Conservation (phyloP, 2,797 vertebrate species). For the Gymnoscopelus braueri region DNA sequence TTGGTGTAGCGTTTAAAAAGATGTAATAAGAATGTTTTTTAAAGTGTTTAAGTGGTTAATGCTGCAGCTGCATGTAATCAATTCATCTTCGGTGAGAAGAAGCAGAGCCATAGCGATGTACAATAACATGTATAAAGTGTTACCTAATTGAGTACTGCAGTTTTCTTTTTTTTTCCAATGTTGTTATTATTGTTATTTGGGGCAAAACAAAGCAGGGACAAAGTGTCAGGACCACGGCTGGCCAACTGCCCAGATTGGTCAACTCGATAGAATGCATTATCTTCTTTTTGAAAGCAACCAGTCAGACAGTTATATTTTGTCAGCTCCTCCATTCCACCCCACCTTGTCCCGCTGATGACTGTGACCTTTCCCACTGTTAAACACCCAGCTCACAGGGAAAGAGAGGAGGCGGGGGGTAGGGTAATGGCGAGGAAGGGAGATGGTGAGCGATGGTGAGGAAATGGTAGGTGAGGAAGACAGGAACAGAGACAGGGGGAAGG, state of each 20-base stretch:
- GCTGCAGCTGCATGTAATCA: no score
- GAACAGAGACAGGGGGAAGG: constrained; percentile 7
- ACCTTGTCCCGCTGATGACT: constrained; percentile 68
- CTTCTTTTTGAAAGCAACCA: neutral
- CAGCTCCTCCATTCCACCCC: constrained; percentile 65
- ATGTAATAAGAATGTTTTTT: no score
- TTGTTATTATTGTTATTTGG: no score
- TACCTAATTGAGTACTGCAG: no score
- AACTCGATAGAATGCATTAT: constrained; percentile 33
- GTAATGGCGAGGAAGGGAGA: neutral
- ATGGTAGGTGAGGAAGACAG: constrained; percentile 51
- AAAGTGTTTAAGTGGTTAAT: no score
- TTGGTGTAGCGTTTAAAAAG: no score
- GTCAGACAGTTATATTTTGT: constrained; percentile 36
- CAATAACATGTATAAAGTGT: no score
- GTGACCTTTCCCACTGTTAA: constrained; percentile 73
- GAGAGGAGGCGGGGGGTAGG: neutral
- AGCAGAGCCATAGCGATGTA: no score
- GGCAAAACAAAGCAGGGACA: no score
- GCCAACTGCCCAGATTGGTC: constrained; percentile 14
- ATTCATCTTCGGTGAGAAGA: no score
- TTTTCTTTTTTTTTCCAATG: no score
- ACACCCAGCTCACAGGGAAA: constrained; percentile 47
- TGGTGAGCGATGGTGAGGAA: constrained; percentile 28
- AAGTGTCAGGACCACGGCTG: no score